Evolutionary conservation across 2,797 vertebrate genomes (phyloP).

Genomic region (Anniella stebbinsi): DNA sequence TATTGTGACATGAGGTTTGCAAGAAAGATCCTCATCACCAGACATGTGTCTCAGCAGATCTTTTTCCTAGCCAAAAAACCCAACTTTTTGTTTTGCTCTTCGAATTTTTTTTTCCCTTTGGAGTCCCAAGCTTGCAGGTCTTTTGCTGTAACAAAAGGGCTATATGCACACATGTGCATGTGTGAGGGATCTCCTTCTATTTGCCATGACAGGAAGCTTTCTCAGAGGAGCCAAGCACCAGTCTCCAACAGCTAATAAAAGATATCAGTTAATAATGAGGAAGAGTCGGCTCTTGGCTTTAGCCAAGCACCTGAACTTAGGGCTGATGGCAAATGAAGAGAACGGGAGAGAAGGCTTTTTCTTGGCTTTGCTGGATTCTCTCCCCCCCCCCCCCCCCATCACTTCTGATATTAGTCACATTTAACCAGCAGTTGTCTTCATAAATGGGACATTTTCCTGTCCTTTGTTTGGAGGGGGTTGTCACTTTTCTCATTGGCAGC

Average conservation of each 20-base stretch:
- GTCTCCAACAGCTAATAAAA: not conserved
- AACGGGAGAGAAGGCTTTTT: not conserved
- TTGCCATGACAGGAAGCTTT: not conserved
- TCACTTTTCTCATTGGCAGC: too few relatives aligned
- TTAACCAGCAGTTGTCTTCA: not conserved
- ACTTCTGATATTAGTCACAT: not conserved
- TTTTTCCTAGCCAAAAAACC: not conserved
- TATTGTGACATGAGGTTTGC: not conserved
- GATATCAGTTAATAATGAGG: constrained; percentile 5
- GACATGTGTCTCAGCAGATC: not conserved
- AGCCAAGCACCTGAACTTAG: not conserved
- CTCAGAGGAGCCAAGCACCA: not conserved
- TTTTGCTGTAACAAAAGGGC: not conserved
- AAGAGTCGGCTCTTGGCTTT: not conserved
- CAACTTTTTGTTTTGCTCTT: not conserved
- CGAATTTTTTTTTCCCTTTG: not conserved
- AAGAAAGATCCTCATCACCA: not conserved
- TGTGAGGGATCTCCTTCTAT: constrained; percentile 9
- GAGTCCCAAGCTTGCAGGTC: not conserved
- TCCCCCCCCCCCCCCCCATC: too few relatives aligned
- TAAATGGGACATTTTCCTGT: not conserved
- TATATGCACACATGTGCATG: not conserved
- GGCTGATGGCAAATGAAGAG: not conserved
- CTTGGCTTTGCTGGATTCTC: not conserved
- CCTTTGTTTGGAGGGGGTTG: not conserved